A percentile compares a stretch with the other conserved stretches of the same genome.
phyloP scores from a whole-genome alignment of 2,797 vertebrate species.

The Cichlasoma orientale region DNA sequence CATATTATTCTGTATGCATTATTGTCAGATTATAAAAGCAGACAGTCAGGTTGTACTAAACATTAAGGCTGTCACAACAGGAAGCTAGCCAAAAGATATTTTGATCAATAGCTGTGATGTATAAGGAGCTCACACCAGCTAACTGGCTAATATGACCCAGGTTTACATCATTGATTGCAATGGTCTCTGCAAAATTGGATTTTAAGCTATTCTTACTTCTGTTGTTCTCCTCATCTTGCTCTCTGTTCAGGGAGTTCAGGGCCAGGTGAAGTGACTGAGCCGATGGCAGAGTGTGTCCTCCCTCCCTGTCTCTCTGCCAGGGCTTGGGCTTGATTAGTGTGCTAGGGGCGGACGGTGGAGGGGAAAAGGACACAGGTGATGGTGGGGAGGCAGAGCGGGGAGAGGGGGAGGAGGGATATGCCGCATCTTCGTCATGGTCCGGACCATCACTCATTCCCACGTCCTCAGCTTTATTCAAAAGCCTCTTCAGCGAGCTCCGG shows the following conservation, averaged over 20 bases:
- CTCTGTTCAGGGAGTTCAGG: conserved; percentile 84
- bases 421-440: conserved; percentile 65
- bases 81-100: not conserved
- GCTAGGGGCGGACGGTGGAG: conserved; percentile 77
- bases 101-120: not conserved
- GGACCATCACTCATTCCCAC: conserved; percentile 58
- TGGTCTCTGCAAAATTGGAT: not conserved
- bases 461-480: conserved; percentile 77
- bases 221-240: conserved; percentile 82
- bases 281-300: conserved; percentile 81
- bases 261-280: conserved; percentile 86
- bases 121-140: not conserved
- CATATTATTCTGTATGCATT: not conserved
- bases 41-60: not conserved
- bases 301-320: conserved; percentile 80
- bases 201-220: conserved; percentile 75
- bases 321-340: conserved; percentile 83
- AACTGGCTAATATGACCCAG: not conserved
- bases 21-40: not conserved
- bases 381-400: conserved; percentile 72
- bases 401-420: conserved; percentile 74
- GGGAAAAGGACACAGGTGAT: conserved; percentile 81
- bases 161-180: not conserved
- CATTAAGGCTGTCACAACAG: not conserved
- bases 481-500: conserved; percentile 80